Evolutionary conservation across 2,888 invertebrate species (phyloP).

Genomic region (Phasia obesa): DNA sequence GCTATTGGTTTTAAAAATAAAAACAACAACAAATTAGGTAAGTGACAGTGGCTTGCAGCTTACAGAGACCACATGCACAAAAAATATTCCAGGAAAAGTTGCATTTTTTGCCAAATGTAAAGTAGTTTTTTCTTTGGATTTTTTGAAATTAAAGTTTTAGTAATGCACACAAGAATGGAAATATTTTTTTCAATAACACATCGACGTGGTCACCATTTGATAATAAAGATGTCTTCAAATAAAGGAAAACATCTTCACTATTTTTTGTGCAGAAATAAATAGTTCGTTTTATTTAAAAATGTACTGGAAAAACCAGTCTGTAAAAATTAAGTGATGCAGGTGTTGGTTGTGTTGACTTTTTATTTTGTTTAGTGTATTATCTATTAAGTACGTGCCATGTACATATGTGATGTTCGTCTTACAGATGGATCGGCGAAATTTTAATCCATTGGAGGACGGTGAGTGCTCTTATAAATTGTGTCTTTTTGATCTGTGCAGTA

Average conservation of each 20-base stretch:
- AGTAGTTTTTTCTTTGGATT: neutral
- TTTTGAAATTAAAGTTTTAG: neutral
- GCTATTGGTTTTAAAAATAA: conserved; percentile 53
- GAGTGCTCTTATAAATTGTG: too few relatives aligned
- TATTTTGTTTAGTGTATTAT: conserved; percentile 14
- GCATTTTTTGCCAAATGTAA: conserved; percentile 21
- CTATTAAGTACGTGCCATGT: too few relatives aligned
- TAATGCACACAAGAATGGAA: too few relatives aligned
- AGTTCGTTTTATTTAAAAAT: neutral
- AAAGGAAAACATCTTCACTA: too few relatives aligned
- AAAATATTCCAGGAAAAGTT: conserved; percentile 53
- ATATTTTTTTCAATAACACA: neutral
- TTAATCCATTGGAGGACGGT: too few relatives aligned
- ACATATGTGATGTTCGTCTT: too few relatives aligned
- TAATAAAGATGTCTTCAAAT: conserved; percentile 26
- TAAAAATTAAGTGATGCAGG: conserved; percentile 9
- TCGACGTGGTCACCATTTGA: conserved; percentile 23
- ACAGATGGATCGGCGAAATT: too few relatives aligned
- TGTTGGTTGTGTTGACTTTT: neutral
- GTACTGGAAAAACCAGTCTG: conserved; percentile 54
- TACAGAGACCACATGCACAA: conserved; percentile 59
- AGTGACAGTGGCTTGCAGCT: conserved; percentile 69
- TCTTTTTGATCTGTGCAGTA: too few relatives aligned
- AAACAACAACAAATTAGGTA: conserved; percentile 74
- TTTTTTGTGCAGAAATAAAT: neutral